Base-by-base conservation (phyloP, 1,140 invertebrate genomes). In the Pseudomyrmex cubaensis region DNA sequence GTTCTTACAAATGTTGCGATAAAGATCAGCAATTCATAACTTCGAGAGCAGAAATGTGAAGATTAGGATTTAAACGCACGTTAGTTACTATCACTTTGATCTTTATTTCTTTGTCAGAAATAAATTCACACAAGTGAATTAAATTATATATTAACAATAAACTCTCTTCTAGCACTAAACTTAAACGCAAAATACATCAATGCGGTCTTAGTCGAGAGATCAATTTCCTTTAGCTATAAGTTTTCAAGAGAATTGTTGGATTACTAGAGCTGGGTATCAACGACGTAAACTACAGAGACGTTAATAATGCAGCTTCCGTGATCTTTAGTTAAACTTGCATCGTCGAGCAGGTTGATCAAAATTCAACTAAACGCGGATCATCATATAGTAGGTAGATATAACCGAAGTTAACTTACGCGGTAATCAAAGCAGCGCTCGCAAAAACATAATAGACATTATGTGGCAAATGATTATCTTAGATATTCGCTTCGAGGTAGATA, bases 351-450 rank as follows among this genome's bases (percentile, higher is more conserved):
- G 35, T 63, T 25, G 22, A 72, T 78, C 64, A 57, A 69, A 78
- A 78, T 72, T 50, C 56, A 80, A 80, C 76, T 80, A 80, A 61
- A 72, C 76, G 61, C 66, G 76, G 66, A 48, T 59, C 66, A 46
- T 61, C 76, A 80, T 25, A 70, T 35, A 17, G n/a, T 48, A 13
- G 44, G 35, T 59, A 22, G 8, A 17, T 64, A 46, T 46, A 64
- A 70, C 22, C 35, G 17, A 64, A 64, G 46, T 61, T 25, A 70
- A 72, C 20, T 80, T 70, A n/a, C 54, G n/a, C 20, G 61, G 50
- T 61, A 80, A 72, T 61, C 46, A 61, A 72, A 72, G 66, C 9
- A 15, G 10, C 12, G 13, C 35, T 9, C 17, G 62, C 62, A 77
- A 77, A 77, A 77, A 77, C 75, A 63, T 44, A 72, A 70, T 61